Conservation (phyloP, 2,888 invertebrate species). For the Oasisia sp. region DNA sequence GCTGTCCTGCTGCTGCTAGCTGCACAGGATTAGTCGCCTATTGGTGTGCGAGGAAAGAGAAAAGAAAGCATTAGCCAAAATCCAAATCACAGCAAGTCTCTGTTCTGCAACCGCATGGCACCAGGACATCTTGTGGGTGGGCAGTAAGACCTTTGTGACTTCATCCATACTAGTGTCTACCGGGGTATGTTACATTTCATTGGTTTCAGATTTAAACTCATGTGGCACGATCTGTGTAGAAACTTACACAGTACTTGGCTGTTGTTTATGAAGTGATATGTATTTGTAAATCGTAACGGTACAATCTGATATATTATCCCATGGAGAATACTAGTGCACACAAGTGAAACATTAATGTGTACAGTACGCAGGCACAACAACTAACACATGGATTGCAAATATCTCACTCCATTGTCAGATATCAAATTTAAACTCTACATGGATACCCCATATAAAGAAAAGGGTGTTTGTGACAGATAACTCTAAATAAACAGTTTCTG, state of each 20-base stretch:
- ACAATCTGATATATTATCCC: background rate
- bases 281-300: background rate
- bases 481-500: background rate
- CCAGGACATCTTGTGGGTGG: background rate
- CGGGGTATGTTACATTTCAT: background rate
- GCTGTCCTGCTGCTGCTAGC: background rate
- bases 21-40: conserved; percentile 5
- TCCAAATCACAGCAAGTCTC: background rate
- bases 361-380: background rate
- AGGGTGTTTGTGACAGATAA: background rate
- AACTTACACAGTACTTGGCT: background rate
- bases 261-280: background rate
- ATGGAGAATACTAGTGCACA: background rate
- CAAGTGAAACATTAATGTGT: background rate
- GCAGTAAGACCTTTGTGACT: background rate
- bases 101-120: background rate
- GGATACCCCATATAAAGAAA: background rate
- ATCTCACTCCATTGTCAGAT: background rate
- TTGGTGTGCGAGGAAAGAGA: conserved; percentile 7
- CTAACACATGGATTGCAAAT: background rate
- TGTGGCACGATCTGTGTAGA: background rate
- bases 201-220: too few relatives aligned
- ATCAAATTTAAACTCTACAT: background rate
- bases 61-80: background rate
- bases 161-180: background rate